A percentile compares a stretch with the other conserved stretches of the same genome.
Conservation (phyloP, 2,113 vertebrate species). For the Gasterosteus aculeatus region DNA sequence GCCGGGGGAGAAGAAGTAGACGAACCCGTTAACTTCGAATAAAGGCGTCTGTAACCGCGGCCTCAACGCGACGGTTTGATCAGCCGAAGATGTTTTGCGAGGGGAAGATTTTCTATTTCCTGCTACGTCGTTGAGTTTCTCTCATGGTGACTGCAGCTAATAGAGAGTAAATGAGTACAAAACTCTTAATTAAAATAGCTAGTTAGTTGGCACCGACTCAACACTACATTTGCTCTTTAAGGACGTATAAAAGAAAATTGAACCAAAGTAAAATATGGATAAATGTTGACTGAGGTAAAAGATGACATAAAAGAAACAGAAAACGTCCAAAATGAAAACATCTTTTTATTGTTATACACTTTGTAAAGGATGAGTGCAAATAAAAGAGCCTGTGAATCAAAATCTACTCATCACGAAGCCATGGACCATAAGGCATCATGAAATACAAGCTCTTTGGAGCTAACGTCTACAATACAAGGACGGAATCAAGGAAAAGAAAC, state of each 20-base stretch:
- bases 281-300: conserved; percentile 60
- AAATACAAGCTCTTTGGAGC: conserved; percentile 82
- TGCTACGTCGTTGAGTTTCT: neutral
- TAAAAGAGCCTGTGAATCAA: conserved; percentile 80
- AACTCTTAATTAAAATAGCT: neutral
- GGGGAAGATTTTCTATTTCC: neutral
- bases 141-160: neutral
- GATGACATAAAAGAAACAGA: conserved; percentile 77
- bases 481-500: conserved; percentile 72
- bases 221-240: neutral
- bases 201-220: neutral
- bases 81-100: neutral
- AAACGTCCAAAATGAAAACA: conserved; percentile 84
- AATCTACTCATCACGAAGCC: conserved; percentile 82
- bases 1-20: neutral
- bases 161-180: neutral
- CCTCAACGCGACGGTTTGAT: neutral
- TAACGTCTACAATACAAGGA: conserved; percentile 80
- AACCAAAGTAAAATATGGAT: conserved; percentile 77
- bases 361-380: conserved; percentile 85
- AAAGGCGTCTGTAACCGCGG: neutral
- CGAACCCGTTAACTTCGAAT: conserved; percentile 11
- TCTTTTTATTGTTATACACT: conserved; percentile 85
- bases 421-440: conserved; percentile 82
- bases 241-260: conserved; percentile 38